Conservation (phyloP, 2,113 vertebrate species). For the Gymnorhina tibicen region DNA sequence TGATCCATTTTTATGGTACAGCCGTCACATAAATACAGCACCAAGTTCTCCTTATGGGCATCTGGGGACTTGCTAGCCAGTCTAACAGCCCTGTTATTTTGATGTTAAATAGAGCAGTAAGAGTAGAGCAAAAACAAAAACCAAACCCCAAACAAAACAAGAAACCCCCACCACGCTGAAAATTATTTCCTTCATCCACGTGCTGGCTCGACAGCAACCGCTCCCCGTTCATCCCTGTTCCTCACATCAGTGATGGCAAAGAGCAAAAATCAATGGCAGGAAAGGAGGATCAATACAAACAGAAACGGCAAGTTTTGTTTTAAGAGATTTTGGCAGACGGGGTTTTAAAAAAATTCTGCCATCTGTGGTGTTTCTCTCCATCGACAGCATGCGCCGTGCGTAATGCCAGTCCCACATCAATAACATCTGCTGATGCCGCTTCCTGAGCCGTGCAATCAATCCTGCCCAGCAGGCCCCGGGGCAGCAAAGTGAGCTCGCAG, state of each 20-base stretch:
- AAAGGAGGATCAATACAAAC: conserved; percentile 13
- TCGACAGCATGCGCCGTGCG: background rate
- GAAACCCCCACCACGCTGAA: background rate
- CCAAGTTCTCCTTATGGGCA: conserved; percentile 26
- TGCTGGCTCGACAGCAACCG: accelerated
- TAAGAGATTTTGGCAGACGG: background rate
- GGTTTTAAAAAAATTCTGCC: conserved; percentile 6
- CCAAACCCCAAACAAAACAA: background rate
- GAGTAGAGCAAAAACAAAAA: background rate
- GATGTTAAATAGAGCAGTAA: conserved; percentile 40
- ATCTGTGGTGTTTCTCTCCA: background rate
- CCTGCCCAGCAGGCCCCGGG: background rate
- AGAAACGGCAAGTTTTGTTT: conserved; percentile 15
- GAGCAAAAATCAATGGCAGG: background rate
- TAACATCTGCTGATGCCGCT: conserved; percentile 49
- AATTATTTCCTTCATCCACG: background rate
- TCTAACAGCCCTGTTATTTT: conserved; percentile 39
- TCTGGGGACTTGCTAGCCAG: conserved; percentile 36
- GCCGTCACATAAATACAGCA: conserved; percentile 41
- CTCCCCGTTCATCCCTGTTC: accelerated
- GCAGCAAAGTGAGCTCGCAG: conserved; percentile 1
- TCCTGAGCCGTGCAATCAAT: conserved; percentile 21
- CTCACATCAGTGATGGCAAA: background rate
- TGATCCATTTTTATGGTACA: conserved; percentile 32
- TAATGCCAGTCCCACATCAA: conserved; percentile 20